phyloP scores from a whole-genome alignment of 2,797 vertebrate genomes.

The Acrossocheilus wenchowensis region DNA sequence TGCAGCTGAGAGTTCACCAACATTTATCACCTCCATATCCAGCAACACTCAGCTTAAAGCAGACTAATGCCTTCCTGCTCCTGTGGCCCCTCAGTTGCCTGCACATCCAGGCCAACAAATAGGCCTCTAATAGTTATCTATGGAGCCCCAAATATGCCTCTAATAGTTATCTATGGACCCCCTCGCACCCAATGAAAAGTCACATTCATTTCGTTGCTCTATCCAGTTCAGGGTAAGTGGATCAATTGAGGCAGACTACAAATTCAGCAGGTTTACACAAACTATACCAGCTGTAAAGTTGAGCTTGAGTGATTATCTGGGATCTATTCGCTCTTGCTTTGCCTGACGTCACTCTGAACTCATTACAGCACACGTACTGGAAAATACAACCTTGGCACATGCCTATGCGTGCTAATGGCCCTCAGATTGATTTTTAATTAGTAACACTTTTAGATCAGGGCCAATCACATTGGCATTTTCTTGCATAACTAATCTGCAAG shows the following conservation, averaged over 20 bases:
- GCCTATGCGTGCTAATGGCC: constrained; percentile 91
- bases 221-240: constrained; percentile 88
- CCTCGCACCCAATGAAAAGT: constrained; percentile 88
- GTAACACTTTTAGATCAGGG: constrained; percentile 91
- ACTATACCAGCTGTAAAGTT: constrained; percentile 87
- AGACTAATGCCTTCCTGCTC: constrained; percentile 86
- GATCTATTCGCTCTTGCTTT: constrained; percentile 79
- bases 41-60: constrained; percentile 82
- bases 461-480: constrained; percentile 86
- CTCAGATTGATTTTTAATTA: constrained; percentile 99
- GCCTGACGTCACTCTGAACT: constrained; percentile 82
- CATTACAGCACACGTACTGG: constrained; percentile 91
- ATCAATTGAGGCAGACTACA: constrained; percentile 96
- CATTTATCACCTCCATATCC: constrained; percentile 86
- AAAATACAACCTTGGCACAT: constrained; percentile 91
- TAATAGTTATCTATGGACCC: constrained; percentile 91
- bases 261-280: constrained; percentile 97
- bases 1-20: constrained; percentile 80
- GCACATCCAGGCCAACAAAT: constrained; percentile 84
- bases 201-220: constrained; percentile 87
- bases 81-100: constrained; percentile 73
- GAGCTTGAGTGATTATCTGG: constrained; percentile 89
- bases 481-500: constrained; percentile 81
- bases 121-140: constrained; percentile 91
- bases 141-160: constrained; percentile 82